Evolutionary conservation across 2,888 invertebrate genomes (phyloP).

Genomic region (Mimas tiliae): DNA sequence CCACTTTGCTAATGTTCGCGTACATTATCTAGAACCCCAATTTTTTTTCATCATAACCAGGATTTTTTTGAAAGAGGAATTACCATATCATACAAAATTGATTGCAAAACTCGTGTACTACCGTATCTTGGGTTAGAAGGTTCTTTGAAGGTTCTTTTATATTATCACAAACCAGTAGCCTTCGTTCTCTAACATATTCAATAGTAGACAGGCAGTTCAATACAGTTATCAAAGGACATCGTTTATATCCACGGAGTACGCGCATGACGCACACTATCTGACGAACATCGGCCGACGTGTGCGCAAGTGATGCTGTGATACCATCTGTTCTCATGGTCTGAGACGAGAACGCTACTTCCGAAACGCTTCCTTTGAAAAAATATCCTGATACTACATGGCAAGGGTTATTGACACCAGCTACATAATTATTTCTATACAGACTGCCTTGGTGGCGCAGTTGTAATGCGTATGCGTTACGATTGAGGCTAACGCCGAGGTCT

Average conservation of each 20-base stretch:
- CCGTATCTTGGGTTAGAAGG: neutral
- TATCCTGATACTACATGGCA: neutral
- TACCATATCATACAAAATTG: too few relatives aligned
- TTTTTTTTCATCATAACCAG: too few relatives aligned
- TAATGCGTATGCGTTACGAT: too few relatives aligned
- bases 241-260: slow-evolving; percentile 24
- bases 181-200: neutral
- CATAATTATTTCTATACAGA: too few relatives aligned
- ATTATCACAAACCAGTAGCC: neutral
- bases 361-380: slow-evolving; percentile 39
- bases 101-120: too few relatives aligned
- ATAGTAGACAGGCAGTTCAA: slow-evolving; percentile 15
- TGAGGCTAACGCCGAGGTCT: too few relatives aligned
- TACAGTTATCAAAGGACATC: slow-evolving; percentile 25
- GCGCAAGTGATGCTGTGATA: slow-evolving; percentile 67
- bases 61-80: too few relatives aligned
- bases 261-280: slow-evolving; percentile 51
- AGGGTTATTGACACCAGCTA: neutral
- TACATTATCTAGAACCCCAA: too few relatives aligned
- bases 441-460: too few relatives aligned
- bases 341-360: slow-evolving; percentile 61
- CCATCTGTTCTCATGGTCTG: slow-evolving; percentile 75
- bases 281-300: slow-evolving; percentile 58
- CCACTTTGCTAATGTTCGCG: too few relatives aligned
- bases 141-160: neutral